Evolutionary conservation across 2,888 invertebrate genomes (phyloP).

Genomic region (Caradrina kadenii): DNA sequence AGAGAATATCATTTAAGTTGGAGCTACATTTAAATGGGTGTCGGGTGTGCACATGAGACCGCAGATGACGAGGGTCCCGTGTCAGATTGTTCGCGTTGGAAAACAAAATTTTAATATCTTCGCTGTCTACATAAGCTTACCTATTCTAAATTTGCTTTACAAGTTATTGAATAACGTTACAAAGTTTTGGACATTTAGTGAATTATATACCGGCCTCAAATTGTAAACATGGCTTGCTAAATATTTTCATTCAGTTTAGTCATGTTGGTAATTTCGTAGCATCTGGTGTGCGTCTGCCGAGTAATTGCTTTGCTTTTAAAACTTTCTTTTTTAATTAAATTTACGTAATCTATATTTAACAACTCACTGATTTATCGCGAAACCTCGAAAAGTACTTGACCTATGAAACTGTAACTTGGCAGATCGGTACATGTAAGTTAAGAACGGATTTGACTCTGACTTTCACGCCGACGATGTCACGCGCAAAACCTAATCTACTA

Average conservation of each 20-base stretch:
- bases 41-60: constrained; percentile 78
- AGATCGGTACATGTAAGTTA: too few relatives aligned
- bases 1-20: constrained; percentile 67
- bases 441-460: too few relatives aligned
- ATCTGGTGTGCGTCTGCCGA: neutral
- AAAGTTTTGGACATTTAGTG: constrained; percentile 57
- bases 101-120: constrained; percentile 82
- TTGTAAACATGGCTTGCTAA: constrained; percentile 22
- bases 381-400: too few relatives aligned
- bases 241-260: constrained; percentile 14
- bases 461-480: too few relatives aligned
- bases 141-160: constrained; percentile 70
- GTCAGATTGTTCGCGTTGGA: constrained; percentile 74
- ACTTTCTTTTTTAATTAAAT: neutral
- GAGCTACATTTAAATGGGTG: constrained; percentile 74
- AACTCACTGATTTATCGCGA: too few relatives aligned
- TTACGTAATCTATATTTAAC: too few relatives aligned
- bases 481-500: too few relatives aligned
- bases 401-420: too few relatives aligned
- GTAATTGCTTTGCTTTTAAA: constrained; percentile 6
- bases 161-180: constrained; percentile 61
- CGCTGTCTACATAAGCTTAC: constrained; percentile 71
- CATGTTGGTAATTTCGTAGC: neutral
- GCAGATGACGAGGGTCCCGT: constrained; percentile 79
- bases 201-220: constrained; percentile 41